Evolutionary conservation across 1,140 invertebrate genomes (phyloP), one percentile per base, ranked within the genome.

Genomic region (Acyrthosiphon pisum): DNA sequence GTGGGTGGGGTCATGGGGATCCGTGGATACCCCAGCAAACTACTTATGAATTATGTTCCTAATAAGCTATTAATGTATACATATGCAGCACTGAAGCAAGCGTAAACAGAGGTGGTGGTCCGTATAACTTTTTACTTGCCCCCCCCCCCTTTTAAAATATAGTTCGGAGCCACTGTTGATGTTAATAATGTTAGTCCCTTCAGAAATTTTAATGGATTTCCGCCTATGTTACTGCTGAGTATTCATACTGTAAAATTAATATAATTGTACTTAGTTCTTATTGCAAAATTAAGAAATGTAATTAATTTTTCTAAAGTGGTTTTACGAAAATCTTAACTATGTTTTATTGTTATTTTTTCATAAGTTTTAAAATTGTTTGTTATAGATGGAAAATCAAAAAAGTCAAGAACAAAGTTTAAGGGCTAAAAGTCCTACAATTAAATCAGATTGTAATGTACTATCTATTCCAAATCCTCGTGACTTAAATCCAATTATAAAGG

Each of bases 351-450:
- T n/a, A 76, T 76, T n/a, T 76, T 68, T n/a, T 60, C 35, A 37
- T 84, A 44, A 41, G 23, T 48, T 48, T 46, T 48, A n/a, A 44
- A n/a, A 46, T 91, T 22, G n/a, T 91, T 11, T 91, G n/a, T 92
- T 92, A 44, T 11, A 92, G 76, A 84, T 84, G 48, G 35, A 48
- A 37, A n/a, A 91, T 22, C 9, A n/a, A 30, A 92, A 84, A 92
- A 84, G 26, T 22, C 3, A 48, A 22, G 35, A 41, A 37, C 41
- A 44, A 7, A 37, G 48, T 46, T 23, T 92, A 37, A 92, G 35
- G 8, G 2, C 48, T 41, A 81, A 50, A 92, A 92, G 76, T 56
- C 48, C 76, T 84, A 50, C 48, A 50, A 50, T 91, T 91, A 91
- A 83, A 46, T 91, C 90, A 14, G 7, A 87, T 48, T 48, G 30